Evolutionary conservation across 2,113 vertebrate genomes (phyloP).

Genomic region (Paradisaea rubra): DNA sequence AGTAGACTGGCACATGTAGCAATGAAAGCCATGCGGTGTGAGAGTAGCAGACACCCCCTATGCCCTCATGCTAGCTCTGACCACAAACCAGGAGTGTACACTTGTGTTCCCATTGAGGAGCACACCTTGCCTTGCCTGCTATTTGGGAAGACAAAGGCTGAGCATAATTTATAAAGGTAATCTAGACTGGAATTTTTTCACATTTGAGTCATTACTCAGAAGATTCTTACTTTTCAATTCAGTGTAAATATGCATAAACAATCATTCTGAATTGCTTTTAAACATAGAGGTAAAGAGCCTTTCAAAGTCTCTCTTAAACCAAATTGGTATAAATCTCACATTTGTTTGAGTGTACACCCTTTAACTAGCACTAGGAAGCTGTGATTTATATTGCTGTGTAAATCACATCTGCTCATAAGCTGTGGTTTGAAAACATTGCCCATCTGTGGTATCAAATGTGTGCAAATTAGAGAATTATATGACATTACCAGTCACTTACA

Average conservation of each 20-base stretch:
- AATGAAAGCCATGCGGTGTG: background rate
- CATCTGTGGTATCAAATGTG: slow-evolving; percentile 30
- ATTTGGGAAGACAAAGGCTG: background rate
- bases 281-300: background rate
- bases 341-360: slow-evolving; percentile 33
- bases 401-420: slow-evolving; percentile 43
- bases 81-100: background rate
- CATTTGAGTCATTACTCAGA: background rate
- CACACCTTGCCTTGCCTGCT: background rate
- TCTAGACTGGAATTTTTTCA: background rate
- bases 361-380: slow-evolving; percentile 15
- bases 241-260: background rate
- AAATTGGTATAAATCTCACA: background rate
- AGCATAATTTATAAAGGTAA: background rate
- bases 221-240: background rate
- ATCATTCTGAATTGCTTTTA: background rate
- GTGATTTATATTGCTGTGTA: slow-evolving; percentile 49
- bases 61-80: background rate
- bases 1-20: background rate
- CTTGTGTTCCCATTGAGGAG: background rate
- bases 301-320: background rate
- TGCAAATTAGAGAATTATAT: slow-evolving; percentile 50
- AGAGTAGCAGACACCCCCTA: background rate
- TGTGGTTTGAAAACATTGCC: slow-evolving; percentile 39
- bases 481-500: slow-evolving; percentile 40